Base-by-base conservation (phyloP, 2,888 invertebrate species). In the Aradus depressus region DNA sequence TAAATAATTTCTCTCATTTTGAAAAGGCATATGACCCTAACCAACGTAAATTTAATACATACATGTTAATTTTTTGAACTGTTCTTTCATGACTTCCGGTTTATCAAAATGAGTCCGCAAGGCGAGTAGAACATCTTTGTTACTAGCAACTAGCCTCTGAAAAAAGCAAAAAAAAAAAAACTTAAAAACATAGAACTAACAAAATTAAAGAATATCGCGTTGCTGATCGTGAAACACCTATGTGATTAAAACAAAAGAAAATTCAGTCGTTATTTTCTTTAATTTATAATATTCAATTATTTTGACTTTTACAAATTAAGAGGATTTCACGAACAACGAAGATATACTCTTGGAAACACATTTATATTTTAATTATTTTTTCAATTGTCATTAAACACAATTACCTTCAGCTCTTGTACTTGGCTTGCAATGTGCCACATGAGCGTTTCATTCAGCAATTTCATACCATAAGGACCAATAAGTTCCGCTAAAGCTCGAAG, bases 401-500 rank as follows among this genome's bases (percentile, higher is more conserved):
- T 34, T 49, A 61, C 61, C 68, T 95, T 96, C 28, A 99, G 70
- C 67, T 99, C 98, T 62, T 90, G 88, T 10, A 98, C 93, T 72
- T 99, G 98, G 66, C 91, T 91, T 10, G 96, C 86, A 59, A 97
- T 93, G 65, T 97, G 96, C 90, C 95, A 93, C 89, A 96, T 95
- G 12, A 98, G 72, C 12, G 92, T 89, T 70, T 99, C 96, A 64
- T 92, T 92, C 49, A 99, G 70, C 62, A 90, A 80, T 65, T 96
- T 97, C 81, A 98, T 95, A 4, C 98, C 98, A 66, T 97, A 98
- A 0, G 98, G 97, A 0, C 98, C 97, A 59, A 99, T 90, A 23
- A 99, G 72, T 70, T 99, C 97, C 1, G 93, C 92, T 41, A 99
- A 72, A 1, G 97, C 87, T 59, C 93, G 74, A 44, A 99, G 70